Base-by-base conservation (phyloP, 2,888 invertebrate species). In the Agrotis ipsilon region DNA sequence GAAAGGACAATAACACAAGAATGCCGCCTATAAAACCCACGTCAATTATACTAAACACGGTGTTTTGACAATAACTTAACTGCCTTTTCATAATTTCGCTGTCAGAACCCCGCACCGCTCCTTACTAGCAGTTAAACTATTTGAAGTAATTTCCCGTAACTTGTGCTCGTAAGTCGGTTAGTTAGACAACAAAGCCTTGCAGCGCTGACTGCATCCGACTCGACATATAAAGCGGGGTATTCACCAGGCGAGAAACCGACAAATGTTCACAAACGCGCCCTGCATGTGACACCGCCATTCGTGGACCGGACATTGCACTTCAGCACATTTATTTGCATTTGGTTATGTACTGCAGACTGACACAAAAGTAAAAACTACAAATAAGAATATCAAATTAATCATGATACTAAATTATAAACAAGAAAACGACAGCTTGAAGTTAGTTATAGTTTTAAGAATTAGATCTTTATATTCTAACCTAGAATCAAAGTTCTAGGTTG, bases 251-350 rank as follows among this genome's bases (percentile, higher is more conserved):
- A 46, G 52, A 24, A 43, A n/a, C 39, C 52, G 52, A 71, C 78
- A 43, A 70, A 62, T 72, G 49, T 78, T 48, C 32, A 39, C 27
- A 60, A 71, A 62, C 52, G 21, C 65, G 45, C 24, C 16, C 45
- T 79, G 59, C 39, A 45, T 72, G 39, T 59, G 74, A 73, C 75
- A 64, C 13, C 32, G 9, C 45, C 18, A 19, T 57, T 57, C n/a
- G 18, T 7, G 13, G 3, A 76, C 69, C 69, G 69, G 76, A 68
- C 27, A 76, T 76, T 69, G 32, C 55, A 68, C 43, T 72, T 76
- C 24, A 71, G 19, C 18, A 46, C 19, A 75, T 66, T 74, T 65
- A 24, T 71, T 73, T 45, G 52, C 24, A 63, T 52, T 27, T 27
- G 19, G 19, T n/a, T 46, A 9, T 39, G 18, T 39, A 43, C 13